Evolutionary conservation across 2,113 vertebrate genomes (phyloP), one percentile per base, ranked within the genome.

Genomic region (Aptenodytes forsteri): DNA sequence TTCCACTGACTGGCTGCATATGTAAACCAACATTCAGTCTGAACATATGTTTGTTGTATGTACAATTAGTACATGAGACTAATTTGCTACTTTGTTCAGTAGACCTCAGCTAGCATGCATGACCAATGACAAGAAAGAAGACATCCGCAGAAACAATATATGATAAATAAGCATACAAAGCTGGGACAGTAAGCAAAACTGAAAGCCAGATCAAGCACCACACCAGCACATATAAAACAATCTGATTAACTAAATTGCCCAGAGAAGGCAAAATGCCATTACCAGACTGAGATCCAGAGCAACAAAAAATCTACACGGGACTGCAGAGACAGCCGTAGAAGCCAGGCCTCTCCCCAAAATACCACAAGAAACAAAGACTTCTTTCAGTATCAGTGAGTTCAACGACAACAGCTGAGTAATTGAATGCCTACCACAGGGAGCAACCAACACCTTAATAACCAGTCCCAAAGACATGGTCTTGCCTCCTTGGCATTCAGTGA

Each of bases 1-100:
- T 59, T 84, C 44, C 0, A 0, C 9, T 67, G 29, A 38, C 42
- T 20, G 7, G 8, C 30, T 75, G 29, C n/a, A 13, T 32, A 38
- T 13, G 27, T 32, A 86, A 90, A 64, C 16, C 83, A 73, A 32
- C 11, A 61, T 47, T 19, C 30, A 72, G 13, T 27, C 22, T 58
- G 54, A 72, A 64, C 22, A 49, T 1, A 67, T 3, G 3, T 72
- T n/a, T 52, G 8, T 73, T 66, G 32, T 12, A 55, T 1, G 6
- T 9, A 76, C 32, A 87, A 90, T 70, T 26, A 80, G 62, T n/a
- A 59, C 18, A 42, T 10, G 3, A 14, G 54, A 78, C 18, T 46
- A 44, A 78, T 47, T 38, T 70, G 30, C 3, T 2, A 38, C 32
- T 73, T 49, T 40, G 8, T 38, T 66, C 40, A 76, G 52, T 21